Evolutionary conservation across 2,888 invertebrate genomes (phyloP).

Genomic region (Parelbella ahira): DNA sequence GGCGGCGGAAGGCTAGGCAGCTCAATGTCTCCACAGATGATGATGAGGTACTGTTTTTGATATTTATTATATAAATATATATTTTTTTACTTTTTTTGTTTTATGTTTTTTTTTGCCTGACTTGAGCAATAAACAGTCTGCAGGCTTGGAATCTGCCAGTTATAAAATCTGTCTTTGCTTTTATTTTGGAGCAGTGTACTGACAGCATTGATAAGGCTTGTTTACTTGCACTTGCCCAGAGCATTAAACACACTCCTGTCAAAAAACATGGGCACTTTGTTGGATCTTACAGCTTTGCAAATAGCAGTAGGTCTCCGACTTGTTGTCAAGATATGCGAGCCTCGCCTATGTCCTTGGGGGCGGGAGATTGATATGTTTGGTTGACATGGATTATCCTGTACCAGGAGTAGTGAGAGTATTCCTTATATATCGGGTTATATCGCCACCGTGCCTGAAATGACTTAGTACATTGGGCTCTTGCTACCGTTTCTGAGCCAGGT

Average conservation of each 20-base stretch:
- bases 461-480: no score
- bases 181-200: background rate
- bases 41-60: no score
- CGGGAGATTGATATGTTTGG: background rate
- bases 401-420: no score
- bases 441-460: no score
- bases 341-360: background rate
- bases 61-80: no score
- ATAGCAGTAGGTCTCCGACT: background rate
- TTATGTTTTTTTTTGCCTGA: no score
- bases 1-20: conserved; percentile 94
- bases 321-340: no score
- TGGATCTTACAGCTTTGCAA: background rate
- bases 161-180: background rate
- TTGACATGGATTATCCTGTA: no score
- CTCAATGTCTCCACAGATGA: conserved; percentile 99
- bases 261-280: background rate
- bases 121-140: no score
- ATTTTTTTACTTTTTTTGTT: background rate
- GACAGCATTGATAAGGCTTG: conserved; percentile 1
- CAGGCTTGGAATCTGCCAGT: background rate
- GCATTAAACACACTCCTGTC: background rate
- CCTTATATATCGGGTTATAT: no score
- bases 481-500: no score
- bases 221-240: background rate